Evolutionary conservation across 2,797 vertebrate genomes (phyloP), one percentile per base, ranked within the genome.

Genomic region (Peromyscus nudipes): DNA sequence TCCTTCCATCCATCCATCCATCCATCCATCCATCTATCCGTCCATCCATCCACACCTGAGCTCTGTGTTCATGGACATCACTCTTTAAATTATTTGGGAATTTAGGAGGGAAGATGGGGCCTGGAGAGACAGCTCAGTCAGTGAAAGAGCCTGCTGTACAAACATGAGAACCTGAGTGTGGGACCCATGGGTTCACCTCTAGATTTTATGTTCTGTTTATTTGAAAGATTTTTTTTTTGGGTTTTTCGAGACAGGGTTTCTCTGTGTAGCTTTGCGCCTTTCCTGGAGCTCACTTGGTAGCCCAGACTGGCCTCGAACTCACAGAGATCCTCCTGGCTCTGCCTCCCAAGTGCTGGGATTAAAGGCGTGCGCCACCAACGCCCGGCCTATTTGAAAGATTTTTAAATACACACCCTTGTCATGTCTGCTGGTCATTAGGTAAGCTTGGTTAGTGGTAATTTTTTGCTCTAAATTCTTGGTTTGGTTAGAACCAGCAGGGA

Each of bases 1-100:
- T 3, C 14, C 9, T 9, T 10, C 19, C 6, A 27, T 13, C 21
- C 19, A 8, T 34, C 2, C 1, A 1, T 21, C 9, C 17, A n/a
- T 2, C 31, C 31, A 12, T n/a, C 9, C 16, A 34, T 10, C 46
- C 34, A 25, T 25, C 3, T 1, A 57, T 13, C 12, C 2, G 13
- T 0, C 10, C 52, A 55, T 55, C 52, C 29, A 23, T 21, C 29
- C 40, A 46, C 27, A 31, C 43, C 40, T 31, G 34, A 29, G 14
- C 19, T 0, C 60, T 25, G 11, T 10, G 43, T 14, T 3, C 1
- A 11, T n/a, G 19, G 21, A 21, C 34, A 49, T 21, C 31, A 8
- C 64, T 89, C 52, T 89, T 57, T 40, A 81, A 76, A 60, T 64
- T 43, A 52, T 57, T 0, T 23, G 4, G 4, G 27, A 37, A 34